phyloP scores from a whole-genome alignment of 2,797 vertebrate species.

The Argya squamiceps region DNA sequence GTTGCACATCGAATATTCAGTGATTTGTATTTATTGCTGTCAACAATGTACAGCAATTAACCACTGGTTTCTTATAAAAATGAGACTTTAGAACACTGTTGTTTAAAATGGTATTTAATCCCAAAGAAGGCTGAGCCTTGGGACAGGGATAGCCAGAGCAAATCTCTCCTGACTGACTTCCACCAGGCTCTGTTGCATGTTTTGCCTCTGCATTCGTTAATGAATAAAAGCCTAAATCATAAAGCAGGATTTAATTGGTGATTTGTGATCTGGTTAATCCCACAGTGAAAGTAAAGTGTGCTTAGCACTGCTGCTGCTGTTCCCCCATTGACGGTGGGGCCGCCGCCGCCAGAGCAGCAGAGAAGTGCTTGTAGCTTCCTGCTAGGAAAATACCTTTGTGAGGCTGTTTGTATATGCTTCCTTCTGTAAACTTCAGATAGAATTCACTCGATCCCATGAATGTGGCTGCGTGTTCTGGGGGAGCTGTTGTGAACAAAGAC shows the following conservation, averaged over 20 bases:
- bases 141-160: neutral
- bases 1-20: neutral
- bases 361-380: conserved; percentile 32
- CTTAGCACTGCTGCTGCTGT: neutral
- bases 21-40: neutral
- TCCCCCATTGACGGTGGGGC: neutral
- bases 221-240: neutral
- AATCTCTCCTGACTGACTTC: neutral
- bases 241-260: neutral
- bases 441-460: neutral
- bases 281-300: neutral
- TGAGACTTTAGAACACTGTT: neutral
- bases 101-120: neutral
- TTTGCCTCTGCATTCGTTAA: neutral
- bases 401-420: conserved; percentile 21
- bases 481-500: conserved; percentile 15
- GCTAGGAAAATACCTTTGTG: conserved; percentile 27
- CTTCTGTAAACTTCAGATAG: conserved; percentile 58
- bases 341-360: neutral
- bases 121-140: neutral
- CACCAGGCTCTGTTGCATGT: neutral
- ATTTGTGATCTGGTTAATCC: conserved; percentile 3
- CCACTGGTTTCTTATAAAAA: neutral
- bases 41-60: neutral
- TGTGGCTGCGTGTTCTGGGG: neutral